Percentiles rank a stretch among this genome's conserved stretches.
Evolutionary conservation across 2,888 invertebrate genomes (phyloP).

Genomic region (Ochropleura leucogaster): DNA sequence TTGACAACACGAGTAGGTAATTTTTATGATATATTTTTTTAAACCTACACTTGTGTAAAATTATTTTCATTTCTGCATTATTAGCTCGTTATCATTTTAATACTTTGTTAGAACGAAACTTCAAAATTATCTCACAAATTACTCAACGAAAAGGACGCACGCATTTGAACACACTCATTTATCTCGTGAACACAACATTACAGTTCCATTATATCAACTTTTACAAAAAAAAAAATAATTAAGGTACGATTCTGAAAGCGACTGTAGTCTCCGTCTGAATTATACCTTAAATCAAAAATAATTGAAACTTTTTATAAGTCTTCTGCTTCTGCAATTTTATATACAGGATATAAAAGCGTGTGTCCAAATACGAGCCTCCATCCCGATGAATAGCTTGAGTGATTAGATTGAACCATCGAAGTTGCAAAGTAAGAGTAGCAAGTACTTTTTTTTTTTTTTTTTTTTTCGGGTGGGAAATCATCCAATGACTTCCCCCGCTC

Average conservation of each 20-base stretch:
- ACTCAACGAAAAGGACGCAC: slow-evolving; percentile 35
- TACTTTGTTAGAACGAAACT: slow-evolving; percentile 17
- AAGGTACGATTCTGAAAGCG: slow-evolving; percentile 17
- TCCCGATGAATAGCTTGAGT: slow-evolving; percentile 30
- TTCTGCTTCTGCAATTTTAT: no score
- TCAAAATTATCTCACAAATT: slow-evolving; percentile 40
- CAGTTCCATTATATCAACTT: slow-evolving; percentile 27
- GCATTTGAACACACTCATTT: slow-evolving; percentile 44
- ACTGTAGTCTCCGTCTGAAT: not conserved
- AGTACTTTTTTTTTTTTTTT: no score
- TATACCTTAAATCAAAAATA: no score
- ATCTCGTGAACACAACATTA: slow-evolving; percentile 35
- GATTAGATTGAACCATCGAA: slow-evolving; percentile 27
- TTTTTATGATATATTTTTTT: no score
- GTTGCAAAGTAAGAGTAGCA: slow-evolving; percentile 26
- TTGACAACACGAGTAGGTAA: no score
- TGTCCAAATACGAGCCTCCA: no score
- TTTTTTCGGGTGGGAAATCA: no score
- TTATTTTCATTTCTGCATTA: no score
- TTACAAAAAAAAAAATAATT: not conserved
- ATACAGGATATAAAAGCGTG: no score
- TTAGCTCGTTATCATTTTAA: slow-evolving; percentile 13
- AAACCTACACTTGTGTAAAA: no score
- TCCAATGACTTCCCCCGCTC: no score
- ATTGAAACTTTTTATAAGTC: no score